These are phyloP conservation scores for Mellivora capensis DNA, from an alignment of 2,113 vertebrate genomes.

Conservation along the genomic window DNA sequence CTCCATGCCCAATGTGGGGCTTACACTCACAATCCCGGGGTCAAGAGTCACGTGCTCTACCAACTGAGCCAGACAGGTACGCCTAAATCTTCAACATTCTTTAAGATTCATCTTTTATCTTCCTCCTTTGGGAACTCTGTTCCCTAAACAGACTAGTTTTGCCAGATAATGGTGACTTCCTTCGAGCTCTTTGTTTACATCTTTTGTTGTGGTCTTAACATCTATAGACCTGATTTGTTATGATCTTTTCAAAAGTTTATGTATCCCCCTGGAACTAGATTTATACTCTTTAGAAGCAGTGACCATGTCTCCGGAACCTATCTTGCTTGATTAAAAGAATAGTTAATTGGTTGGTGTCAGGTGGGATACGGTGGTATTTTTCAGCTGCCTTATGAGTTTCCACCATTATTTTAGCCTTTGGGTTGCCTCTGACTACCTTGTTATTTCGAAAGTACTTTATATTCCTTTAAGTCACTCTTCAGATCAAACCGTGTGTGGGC, in stretches of 20 bases:
- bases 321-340: background rate
- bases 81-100: background rate
- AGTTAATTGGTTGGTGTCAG: background rate
- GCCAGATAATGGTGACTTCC: background rate
- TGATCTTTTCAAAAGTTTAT: background rate
- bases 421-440: background rate
- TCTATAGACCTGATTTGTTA: background rate
- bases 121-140: background rate
- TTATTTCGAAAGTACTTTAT: conserved; percentile 1
- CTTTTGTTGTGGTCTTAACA: background rate
- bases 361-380: background rate
- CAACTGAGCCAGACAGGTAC: background rate
- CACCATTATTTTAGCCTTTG: background rate
- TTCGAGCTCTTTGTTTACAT: background rate
- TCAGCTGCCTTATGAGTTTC: background rate
- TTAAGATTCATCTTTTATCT: background rate
- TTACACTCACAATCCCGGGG: background rate
- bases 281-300: background rate
- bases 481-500: background rate
- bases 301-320: background rate
- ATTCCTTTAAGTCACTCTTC: background rate
- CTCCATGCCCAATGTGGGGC: background rate
- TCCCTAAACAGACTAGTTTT: background rate
- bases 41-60: background rate
- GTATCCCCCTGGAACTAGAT: background rate